Evolutionary conservation across 2,797 vertebrate species (phyloP).

Genomic region (Agapornis canus): DNA sequence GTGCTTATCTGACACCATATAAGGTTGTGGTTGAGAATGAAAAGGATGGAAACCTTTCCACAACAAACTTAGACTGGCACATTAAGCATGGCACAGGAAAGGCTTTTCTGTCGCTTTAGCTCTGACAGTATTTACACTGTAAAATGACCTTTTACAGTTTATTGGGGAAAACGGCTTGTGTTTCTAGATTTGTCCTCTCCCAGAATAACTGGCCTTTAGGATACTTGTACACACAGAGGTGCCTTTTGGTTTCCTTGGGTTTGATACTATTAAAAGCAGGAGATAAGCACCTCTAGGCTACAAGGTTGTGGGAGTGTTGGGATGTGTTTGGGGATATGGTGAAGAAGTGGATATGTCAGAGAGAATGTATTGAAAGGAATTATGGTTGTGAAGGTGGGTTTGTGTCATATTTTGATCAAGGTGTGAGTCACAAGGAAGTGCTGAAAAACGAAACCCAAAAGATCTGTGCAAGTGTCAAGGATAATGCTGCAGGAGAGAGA

Average conservation of each 20-base stretch:
- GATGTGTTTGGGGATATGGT: background rate
- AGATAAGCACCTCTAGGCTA: background rate
- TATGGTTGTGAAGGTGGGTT: background rate
- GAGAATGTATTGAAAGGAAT: background rate
- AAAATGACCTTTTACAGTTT: background rate
- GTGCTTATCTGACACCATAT: conserved; percentile 41
- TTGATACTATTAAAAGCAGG: background rate
- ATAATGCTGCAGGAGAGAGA: background rate
- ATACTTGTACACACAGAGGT: background rate
- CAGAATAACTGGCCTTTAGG: background rate
- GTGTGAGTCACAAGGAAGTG: background rate
- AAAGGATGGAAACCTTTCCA: conserved; percentile 22
- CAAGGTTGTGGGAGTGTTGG: background rate
- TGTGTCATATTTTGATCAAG: background rate
- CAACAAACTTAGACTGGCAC: background rate
- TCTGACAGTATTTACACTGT: background rate
- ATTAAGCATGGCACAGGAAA: background rate
- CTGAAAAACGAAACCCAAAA: background rate
- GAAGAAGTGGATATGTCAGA: background rate
- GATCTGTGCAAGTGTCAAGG: background rate
- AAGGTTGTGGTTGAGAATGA: background rate
- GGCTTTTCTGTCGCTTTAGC: background rate
- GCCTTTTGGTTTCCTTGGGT: background rate
- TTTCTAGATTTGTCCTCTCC: background rate
- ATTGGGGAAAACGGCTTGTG: background rate